phyloP scores from a whole-genome alignment of 2,113 vertebrate species.

The Capreolus pygargus region DNA sequence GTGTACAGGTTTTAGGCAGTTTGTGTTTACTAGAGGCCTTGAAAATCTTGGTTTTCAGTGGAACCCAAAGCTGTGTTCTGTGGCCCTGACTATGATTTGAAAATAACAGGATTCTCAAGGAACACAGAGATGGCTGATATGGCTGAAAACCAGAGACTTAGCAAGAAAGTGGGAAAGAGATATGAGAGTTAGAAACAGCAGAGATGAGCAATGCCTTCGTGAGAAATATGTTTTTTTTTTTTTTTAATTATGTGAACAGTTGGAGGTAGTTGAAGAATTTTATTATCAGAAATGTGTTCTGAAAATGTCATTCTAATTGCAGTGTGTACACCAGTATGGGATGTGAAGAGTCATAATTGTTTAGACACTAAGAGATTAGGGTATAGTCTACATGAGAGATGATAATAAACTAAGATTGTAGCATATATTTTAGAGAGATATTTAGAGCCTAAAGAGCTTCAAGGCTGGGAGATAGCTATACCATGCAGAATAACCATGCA shows the following conservation, averaged over 20 bases:
- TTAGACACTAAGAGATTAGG: background rate
- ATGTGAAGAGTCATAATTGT: background rate
- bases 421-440: background rate
- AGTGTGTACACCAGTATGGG: background rate
- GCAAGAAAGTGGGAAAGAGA: background rate
- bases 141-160: background rate
- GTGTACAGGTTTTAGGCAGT: background rate
- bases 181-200: accelerated
- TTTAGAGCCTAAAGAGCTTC: background rate
- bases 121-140: accelerated
- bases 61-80: background rate
- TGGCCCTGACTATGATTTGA: background rate
- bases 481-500: background rate
- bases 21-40: background rate
- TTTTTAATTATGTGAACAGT: background rate
- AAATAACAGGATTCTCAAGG: background rate
- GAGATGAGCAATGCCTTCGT: background rate
- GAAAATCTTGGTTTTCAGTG: background rate
- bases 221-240: background rate
- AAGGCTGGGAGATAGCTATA: background rate
- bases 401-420: background rate
- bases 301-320: background rate
- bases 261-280: background rate
- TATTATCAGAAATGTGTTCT: background rate
- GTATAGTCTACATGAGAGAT: background rate